phyloP scores from a whole-genome alignment of 2,113 vertebrate species.

The Calyptommatus sinebrachiatus region DNA sequence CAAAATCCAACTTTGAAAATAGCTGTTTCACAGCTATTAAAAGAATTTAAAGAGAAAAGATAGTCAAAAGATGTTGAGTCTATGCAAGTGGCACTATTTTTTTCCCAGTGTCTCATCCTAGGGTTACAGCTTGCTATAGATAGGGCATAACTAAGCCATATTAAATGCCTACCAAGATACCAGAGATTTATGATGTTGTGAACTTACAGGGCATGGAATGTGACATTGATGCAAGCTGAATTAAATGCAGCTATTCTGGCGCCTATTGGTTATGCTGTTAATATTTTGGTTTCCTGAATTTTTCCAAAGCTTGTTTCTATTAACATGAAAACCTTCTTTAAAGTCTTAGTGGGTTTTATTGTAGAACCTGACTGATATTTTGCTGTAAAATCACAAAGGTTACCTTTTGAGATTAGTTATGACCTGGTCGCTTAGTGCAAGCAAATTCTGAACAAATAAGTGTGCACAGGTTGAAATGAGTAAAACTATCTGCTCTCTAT shows the following conservation, averaged over 20 bases:
- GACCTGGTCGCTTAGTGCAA: neutral
- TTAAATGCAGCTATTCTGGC: slow-evolving; percentile 52
- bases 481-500: neutral
- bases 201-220: slow-evolving; percentile 57
- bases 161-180: slow-evolving; percentile 53
- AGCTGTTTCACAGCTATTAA: slow-evolving; percentile 29
- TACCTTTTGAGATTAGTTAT: neutral
- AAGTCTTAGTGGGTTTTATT: neutral
- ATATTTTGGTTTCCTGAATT: neutral
- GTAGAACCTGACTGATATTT: neutral
- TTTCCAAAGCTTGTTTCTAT: neutral
- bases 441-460: neutral
- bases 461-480: neutral
- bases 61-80: slow-evolving; percentile 25
- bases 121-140: slow-evolving; percentile 66
- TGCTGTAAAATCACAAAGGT: neutral
- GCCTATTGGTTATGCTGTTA: slow-evolving; percentile 32
- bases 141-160: slow-evolving; percentile 64
- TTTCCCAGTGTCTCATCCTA: slow-evolving; percentile 56
- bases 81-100: slow-evolving; percentile 53
- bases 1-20: slow-evolving; percentile 44
- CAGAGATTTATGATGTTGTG: slow-evolving; percentile 47
- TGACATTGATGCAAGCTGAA: slow-evolving; percentile 52
- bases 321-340: neutral
- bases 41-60: slow-evolving; percentile 46